Percentiles rank a stretch among this genome's conserved stretches.
Evolutionary conservation across 1,140 invertebrate genomes (phyloP).

Genomic region (Aphaenogaster ashmeadi): DNA sequence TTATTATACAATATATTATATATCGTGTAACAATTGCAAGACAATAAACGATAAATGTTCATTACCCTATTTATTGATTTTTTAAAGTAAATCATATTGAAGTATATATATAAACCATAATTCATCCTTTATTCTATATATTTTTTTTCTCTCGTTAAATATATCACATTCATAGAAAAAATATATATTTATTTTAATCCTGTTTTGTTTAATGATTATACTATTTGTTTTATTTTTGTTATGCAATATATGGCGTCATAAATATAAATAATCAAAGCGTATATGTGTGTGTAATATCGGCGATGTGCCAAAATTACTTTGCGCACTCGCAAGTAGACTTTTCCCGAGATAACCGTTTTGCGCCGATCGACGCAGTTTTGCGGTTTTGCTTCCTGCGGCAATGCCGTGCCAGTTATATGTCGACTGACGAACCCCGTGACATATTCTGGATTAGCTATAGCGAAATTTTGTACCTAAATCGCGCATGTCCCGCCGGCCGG

Average conservation of each 20-base stretch:
- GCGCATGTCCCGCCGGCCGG: constrained; percentile 77
- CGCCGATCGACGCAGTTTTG: background rate
- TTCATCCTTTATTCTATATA: background rate
- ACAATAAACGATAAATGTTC: constrained; percentile 77
- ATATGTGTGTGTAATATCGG: background rate
- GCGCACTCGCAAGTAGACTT: background rate
- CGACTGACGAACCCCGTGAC: background rate
- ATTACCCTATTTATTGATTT: background rate
- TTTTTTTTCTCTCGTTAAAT: background rate
- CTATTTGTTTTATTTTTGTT: background rate
- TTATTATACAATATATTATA: constrained; percentile 72
- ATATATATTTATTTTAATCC: background rate
- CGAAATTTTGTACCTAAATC: constrained; percentile 34
- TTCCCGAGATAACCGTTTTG: background rate
- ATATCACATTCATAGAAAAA: background rate
- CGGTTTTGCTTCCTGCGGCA: background rate
- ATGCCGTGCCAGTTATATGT: background rate
- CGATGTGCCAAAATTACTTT: background rate
- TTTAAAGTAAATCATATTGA: too few relatives aligned
- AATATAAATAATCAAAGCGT: background rate
- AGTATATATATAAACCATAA: background rate
- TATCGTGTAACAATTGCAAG: constrained; percentile 70
- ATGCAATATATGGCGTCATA: background rate
- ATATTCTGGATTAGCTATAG: background rate
- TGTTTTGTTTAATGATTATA: background rate